Conservation (phyloP, 2,113 vertebrate species). For the Empidonax traillii region DNA sequence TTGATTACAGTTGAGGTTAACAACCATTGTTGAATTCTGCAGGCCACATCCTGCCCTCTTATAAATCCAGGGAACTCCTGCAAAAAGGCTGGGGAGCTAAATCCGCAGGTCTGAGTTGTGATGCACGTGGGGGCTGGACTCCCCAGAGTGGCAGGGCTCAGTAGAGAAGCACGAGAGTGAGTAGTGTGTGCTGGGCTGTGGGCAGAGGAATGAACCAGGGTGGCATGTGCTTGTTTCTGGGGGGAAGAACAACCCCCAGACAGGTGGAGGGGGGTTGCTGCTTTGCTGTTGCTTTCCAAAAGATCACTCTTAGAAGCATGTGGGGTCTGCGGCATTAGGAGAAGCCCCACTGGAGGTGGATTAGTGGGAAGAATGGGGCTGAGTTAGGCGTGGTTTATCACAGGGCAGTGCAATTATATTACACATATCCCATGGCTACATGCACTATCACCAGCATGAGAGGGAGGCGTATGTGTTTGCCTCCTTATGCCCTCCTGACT, state of each 20-base stretch:
- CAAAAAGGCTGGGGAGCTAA: neutral
- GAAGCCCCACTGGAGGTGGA: neutral
- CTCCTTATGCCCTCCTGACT: neutral
- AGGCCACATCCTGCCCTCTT: neutral
- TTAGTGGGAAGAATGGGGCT: neutral
- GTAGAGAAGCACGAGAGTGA: fast-evolving
- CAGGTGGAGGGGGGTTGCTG: neutral
- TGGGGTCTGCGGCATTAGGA: fast-evolving
- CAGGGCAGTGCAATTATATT: neutral
- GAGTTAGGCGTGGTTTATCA: neutral
- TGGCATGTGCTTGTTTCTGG: neutral
- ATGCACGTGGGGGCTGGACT: fast-evolving
- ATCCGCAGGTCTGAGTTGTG: neutral
- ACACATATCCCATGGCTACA: neutral
- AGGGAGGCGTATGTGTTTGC: neutral
- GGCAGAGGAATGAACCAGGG: fast-evolving
- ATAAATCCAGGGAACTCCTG: neutral
- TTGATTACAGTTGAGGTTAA: neutral
- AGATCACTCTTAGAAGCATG: neutral
- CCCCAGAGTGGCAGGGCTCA: neutral
- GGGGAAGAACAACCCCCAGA: neutral
- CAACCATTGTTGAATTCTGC: neutral
- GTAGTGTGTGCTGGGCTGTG: fast-evolving
- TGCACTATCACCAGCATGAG: neutral
- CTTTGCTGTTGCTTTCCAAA: neutral